Conservation (phyloP, 2,797 vertebrate species). For the Leptoclinus maculatus region DNA sequence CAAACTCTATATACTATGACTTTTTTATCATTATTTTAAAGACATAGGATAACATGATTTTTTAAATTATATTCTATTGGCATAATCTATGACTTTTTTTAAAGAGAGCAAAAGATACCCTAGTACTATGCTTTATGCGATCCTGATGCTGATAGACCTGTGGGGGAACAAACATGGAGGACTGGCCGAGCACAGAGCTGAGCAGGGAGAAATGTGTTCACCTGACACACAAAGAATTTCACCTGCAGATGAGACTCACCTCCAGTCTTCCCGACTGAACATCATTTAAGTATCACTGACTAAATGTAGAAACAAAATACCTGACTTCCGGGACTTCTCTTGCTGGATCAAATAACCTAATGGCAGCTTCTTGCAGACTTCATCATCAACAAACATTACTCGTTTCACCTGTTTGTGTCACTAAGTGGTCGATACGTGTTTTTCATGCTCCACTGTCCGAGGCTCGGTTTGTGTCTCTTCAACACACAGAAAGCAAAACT, state of each 20-base stretch:
- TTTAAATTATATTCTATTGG: no score
- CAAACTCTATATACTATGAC: no score
- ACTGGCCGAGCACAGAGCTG: no score
- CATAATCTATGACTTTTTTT: no score
- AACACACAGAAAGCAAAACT: conserved; percentile 53
- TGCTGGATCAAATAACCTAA: no score
- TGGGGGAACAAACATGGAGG: no score
- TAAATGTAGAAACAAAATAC: not conserved
- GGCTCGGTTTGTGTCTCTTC: conserved; percentile 29
- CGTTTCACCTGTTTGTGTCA: conserved; percentile 22
- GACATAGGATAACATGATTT: no score
- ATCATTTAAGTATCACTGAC: not conserved
- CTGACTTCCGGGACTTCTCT: not conserved
- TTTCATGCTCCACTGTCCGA: conserved; percentile 17
- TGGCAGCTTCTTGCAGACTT: not conserved
- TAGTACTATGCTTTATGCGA: no score
- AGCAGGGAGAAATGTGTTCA: not conserved
- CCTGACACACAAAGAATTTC: conserved; percentile 1
- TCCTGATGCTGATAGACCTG: no score
- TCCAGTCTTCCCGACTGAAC: conserved; percentile 15
- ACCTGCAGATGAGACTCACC: conserved; percentile 15
- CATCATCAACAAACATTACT: not conserved
- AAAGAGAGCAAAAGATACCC: no score
- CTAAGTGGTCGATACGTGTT: not conserved
- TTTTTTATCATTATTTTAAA: no score